Evolutionary conservation across 1,140 invertebrate species (phyloP), one percentile per base, ranked within the genome.

Genomic region (Cecropterus lyciades): DNA sequence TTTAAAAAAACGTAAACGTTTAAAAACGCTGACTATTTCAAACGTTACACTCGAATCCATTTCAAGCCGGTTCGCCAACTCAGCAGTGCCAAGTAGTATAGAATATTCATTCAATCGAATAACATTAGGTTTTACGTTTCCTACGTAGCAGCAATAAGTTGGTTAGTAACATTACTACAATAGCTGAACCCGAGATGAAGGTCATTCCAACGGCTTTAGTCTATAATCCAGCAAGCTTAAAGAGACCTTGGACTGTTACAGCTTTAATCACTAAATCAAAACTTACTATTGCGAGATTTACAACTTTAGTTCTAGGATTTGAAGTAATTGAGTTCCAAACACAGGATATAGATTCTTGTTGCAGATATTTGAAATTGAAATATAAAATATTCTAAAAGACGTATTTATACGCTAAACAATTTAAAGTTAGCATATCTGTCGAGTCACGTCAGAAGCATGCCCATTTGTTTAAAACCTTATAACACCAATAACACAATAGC

Each of bases 221-320:
- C 88, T 84, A 89, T 89, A 86, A 89, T 76, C 77, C 77, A 75
- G 65, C 76, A 81, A 82, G 73, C 89, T 89, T 89, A 82, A 91
- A 89, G 85, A 87, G 85, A 79, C 70, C 78, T 73, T 78, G 72
- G 76, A 75, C 80, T 81, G 83, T 70, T 80, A 87, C 81, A 85
- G 83, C 77, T 84, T 89, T 89, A 91, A 89, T 84, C 82, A 86
- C 84, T 91, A 89, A 91, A 89, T 91, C 87, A 89, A 86, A 91
- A 91, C 85, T 91, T 89, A 82, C 72, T 75, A 83, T 80, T 33
- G 9, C 6, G 7, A 33, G 30, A 6, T 33, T 1, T 6, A n/a
- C n/a, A n/a, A n/a, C n/a, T 24, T 24, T 5, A 24, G 20, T 24
- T 24, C 20, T 24, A 1, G 20, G 20, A 24, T 24, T 24, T 24